These are phyloP conservation scores for Sternarchorhynchus goeldii DNA, from an alignment of 2,797 vertebrate species.

Conservation along the genomic window DNA sequence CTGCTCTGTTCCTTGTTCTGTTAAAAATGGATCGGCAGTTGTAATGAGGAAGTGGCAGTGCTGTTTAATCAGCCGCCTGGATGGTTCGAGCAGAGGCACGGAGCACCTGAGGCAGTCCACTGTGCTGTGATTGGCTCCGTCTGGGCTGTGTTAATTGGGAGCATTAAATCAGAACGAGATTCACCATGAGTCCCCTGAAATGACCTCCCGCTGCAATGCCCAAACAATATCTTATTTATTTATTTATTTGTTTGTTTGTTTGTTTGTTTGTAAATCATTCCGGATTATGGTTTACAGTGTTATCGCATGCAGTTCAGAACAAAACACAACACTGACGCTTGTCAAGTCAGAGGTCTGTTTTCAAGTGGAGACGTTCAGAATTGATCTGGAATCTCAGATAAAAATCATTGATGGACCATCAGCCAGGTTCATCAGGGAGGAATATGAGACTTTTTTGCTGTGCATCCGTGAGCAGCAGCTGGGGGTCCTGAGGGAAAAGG, in stretches of 20 bases:
- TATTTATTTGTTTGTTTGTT: not conserved
- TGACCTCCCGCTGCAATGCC: not conserved
- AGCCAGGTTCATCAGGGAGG: no score
- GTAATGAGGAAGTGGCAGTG: conserved; percentile 50
- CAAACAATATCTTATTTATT: conserved; percentile 6
- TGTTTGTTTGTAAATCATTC: not conserved
- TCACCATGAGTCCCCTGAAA: conserved; percentile 3
- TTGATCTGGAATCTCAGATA: conserved; percentile 13
- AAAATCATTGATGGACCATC: not conserved
- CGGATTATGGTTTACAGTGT: conserved; percentile 1
- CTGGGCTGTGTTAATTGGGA: conserved; percentile 30
- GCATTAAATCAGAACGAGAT: conserved; percentile 29
- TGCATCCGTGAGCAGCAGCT: not conserved
- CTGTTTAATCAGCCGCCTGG: conserved; percentile 27
- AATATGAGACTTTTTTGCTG: not conserved
- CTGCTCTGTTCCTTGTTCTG: conserved; percentile 27
- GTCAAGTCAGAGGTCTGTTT: not conserved
- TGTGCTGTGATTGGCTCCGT: conserved; percentile 16
- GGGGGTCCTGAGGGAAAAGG: not conserved
- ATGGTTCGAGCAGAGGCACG: conserved; percentile 21
- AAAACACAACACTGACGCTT: not conserved
- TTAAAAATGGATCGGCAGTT: conserved; percentile 45
- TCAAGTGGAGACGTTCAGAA: not conserved
- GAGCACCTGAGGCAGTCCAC: conserved; percentile 31
- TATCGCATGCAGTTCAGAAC: not conserved